A percentile compares a stretch with the other conserved stretches of the same genome.
phyloP scores from a whole-genome alignment of 2,797 vertebrate species.

The Columba guinea region DNA sequence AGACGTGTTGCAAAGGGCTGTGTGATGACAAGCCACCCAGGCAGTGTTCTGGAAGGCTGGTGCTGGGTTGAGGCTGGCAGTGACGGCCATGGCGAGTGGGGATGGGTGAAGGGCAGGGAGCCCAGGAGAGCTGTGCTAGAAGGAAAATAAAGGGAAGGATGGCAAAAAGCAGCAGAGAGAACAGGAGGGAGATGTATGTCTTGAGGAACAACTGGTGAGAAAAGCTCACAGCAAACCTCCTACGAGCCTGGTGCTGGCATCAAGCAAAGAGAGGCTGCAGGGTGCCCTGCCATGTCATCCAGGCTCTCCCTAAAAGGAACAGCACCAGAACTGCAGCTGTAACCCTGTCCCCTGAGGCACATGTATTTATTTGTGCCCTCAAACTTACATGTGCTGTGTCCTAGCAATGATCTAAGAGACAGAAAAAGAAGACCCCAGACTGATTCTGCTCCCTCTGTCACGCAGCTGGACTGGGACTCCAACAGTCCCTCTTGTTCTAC shows the following conservation, averaged over 20 bases:
- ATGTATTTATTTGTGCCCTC: background rate
- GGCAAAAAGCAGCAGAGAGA: background rate
- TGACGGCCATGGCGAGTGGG: background rate
- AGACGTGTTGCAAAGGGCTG: background rate
- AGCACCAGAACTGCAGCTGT: background rate
- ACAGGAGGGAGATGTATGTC: background rate
- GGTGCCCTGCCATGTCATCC: background rate
- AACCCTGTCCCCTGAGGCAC: background rate
- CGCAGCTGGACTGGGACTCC: background rate
- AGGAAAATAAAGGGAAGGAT: background rate
- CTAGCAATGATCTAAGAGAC: background rate
- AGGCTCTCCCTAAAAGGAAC: background rate
- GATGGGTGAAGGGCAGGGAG: background rate
- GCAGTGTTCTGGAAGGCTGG: background rate
- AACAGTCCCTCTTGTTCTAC: background rate
- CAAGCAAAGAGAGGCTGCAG: background rate
- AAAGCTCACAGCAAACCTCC: background rate
- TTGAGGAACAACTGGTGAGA: background rate
- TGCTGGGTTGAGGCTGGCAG: background rate
- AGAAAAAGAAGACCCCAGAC: background rate
- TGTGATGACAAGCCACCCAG: background rate
- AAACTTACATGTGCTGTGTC: background rate
- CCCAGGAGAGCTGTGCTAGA: background rate
- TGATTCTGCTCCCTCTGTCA: background rate
- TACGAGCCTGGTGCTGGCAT: background rate